phyloP scores from a whole-genome alignment of 2,113 vertebrate genomes.

The Scartelaos histophorus region DNA sequence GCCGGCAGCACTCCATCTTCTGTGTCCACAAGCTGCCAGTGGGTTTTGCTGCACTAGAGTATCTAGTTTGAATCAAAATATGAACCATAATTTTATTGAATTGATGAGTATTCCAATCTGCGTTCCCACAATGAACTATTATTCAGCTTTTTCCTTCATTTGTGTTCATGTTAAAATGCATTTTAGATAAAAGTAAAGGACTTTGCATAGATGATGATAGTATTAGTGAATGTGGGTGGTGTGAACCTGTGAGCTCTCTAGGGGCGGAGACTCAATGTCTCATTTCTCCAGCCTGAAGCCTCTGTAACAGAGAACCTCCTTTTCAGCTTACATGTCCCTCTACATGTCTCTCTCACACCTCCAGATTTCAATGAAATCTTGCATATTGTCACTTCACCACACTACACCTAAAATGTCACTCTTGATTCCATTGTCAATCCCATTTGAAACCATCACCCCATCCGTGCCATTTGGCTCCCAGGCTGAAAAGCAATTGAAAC shows the following conservation, averaged over 20 bases:
- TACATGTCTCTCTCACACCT: conserved; percentile 23
- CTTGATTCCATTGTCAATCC: conserved; percentile 61
- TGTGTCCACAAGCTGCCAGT: neutral
- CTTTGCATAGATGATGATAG: neutral
- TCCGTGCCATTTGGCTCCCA: conserved; percentile 71
- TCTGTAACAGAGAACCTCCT: conserved; percentile 28
- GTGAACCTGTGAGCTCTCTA: neutral
- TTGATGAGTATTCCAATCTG: neutral
- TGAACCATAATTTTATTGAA: neutral
- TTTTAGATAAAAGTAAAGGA: neutral
- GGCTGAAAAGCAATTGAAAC: conserved; percentile 79
- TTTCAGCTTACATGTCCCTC: conserved; percentile 31
- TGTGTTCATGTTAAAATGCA: neutral
- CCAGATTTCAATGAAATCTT: conserved; percentile 36
- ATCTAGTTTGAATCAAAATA: neutral
- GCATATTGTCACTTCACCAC: conserved; percentile 43
- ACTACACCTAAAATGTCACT: conserved; percentile 62
- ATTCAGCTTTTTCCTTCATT: neutral
- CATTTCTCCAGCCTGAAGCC: conserved; percentile 17
- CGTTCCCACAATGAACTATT: neutral
- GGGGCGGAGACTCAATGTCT: conserved; percentile 1
- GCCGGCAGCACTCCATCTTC: neutral
- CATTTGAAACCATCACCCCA: conserved; percentile 71
- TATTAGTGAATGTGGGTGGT: neutral
- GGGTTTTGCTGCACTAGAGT: neutral